Evolutionary conservation across 30 jellyfish, hydroid and myxozoan genomes (phyloP), one percentile per base, ranked within the genome.

Genomic region (Aurelia coerulea): DNA sequence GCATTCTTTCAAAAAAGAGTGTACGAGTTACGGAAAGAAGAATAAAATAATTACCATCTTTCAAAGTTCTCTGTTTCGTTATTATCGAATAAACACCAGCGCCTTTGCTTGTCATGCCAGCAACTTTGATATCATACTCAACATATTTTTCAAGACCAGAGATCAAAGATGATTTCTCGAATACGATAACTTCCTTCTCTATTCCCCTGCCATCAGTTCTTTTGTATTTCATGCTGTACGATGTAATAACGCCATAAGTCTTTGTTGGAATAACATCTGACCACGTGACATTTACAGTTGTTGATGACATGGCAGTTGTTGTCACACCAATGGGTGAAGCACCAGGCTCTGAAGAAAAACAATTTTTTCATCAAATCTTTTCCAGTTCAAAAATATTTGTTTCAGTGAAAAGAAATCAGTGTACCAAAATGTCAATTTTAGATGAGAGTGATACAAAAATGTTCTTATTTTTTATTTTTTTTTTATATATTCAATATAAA

Each of bases 71-170:
- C 53, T 9, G 68, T 54, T 15, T 15, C 18, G 34, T 14, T 62
- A 18, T 42, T 2, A 29, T 7, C 9, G 90, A 62, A 59, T 34
- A 80, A 31, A 37, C 63, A 2, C 90, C 90, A 52, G 50, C 64
- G 16, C 90, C 90, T 80, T 80, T 80, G 49, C 64, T 33, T 17
- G 90, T 80, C 65, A 80, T 68, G 1, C 90, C 90, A 34, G 89
- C 83, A 50, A 80, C 83, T 10, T 18, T 10, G 15, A 80, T 65
- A 31, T 70, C 91, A 70, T 81, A 81, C 56, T 68, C 91, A 8
- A 68, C 78, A 31, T 52, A 65, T 35, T 73, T 79, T 2, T 49
- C 85, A 9, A 81, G 82, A 62, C 70, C 78, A 1, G 53, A 18
- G 12, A 81, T 14, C 41, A 42, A 16, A 2, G 80, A 32, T 16